These are phyloP conservation scores for Emesis furor DNA, from an alignment of 2,888 invertebrate species.

Conservation along the genomic window DNA sequence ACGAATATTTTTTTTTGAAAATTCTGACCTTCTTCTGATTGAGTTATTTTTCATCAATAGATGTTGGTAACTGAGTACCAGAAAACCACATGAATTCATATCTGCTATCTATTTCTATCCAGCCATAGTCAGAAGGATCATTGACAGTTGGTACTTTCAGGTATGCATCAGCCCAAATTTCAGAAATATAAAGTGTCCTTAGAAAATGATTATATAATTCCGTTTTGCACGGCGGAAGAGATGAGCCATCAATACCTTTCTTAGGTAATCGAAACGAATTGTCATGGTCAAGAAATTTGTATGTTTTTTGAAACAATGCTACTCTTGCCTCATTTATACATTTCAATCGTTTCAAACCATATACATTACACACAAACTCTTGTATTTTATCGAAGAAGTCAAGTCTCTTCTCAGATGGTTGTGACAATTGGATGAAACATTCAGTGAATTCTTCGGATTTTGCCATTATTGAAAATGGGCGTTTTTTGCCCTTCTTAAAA, in stretches of 20 bases:
- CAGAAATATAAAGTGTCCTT: neutral
- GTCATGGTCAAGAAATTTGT: neutral
- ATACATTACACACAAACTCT: neutral
- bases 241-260: constrained; percentile 3
- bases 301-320: neutral
- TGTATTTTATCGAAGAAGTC: neutral
- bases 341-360: neutral
- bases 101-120: neutral
- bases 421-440: neutral
- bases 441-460: neutral
- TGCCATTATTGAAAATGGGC: neutral
- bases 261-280: neutral
- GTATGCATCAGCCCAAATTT: constrained; percentile 8
- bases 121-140: constrained; percentile 1
- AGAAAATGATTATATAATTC: neutral
- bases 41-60: neutral
- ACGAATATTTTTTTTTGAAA: neutral
- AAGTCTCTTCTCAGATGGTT: neutral
- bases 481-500: constrained; percentile 1
- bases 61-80: constrained; percentile 13
- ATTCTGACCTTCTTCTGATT: neutral
- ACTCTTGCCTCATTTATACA: neutral
- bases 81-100: neutral
- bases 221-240: constrained; percentile 2
- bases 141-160: neutral